These are phyloP conservation scores for Antidorcas marsupialis DNA, from an alignment of 2,113 vertebrate species.

Conservation along the genomic window DNA sequence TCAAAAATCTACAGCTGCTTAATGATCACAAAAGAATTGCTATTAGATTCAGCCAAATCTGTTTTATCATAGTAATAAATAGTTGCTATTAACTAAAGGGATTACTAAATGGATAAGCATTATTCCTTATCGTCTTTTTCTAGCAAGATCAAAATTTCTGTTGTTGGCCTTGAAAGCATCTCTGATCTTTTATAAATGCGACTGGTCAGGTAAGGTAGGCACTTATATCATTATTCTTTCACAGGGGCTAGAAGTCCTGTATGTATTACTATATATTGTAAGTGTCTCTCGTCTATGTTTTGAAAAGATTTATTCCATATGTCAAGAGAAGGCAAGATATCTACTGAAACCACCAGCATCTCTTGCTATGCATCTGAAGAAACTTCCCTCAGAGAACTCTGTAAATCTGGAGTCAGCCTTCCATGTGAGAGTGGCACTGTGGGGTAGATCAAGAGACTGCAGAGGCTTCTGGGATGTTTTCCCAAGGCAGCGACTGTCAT, in stretches of 20 bases:
- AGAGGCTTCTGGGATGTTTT: conserved; percentile 49
- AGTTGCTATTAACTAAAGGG: conserved; percentile 36
- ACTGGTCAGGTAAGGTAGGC: background rate
- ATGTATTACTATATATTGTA: background rate
- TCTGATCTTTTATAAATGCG: conserved; percentile 17
- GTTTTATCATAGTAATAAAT: conserved; percentile 59
- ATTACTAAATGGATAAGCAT: conserved; percentile 33
- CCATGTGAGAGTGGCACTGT: conserved; percentile 35
- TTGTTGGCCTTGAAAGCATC: background rate
- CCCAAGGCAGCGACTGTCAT: conserved; percentile 38
- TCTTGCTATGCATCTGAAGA: background rate
- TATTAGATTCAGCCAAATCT: conserved; percentile 48
- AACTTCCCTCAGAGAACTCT: background rate
- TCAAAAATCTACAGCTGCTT: conserved; percentile 70
- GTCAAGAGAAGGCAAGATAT: conserved; percentile 7
- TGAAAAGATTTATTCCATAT: conserved; percentile 19
- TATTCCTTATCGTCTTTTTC: conserved; percentile 10
- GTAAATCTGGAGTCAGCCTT: conserved; percentile 15
- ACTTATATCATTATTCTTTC: background rate
- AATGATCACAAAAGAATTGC: conserved; percentile 70
- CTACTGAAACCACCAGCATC: background rate
- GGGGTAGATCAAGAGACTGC: conserved; percentile 23
- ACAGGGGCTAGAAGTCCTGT: background rate
- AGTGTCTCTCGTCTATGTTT: background rate
- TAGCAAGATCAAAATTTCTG: conserved; percentile 44